phyloP scores from a whole-genome alignment of 2,113 vertebrate genomes.

The Regulus satrapa region DNA sequence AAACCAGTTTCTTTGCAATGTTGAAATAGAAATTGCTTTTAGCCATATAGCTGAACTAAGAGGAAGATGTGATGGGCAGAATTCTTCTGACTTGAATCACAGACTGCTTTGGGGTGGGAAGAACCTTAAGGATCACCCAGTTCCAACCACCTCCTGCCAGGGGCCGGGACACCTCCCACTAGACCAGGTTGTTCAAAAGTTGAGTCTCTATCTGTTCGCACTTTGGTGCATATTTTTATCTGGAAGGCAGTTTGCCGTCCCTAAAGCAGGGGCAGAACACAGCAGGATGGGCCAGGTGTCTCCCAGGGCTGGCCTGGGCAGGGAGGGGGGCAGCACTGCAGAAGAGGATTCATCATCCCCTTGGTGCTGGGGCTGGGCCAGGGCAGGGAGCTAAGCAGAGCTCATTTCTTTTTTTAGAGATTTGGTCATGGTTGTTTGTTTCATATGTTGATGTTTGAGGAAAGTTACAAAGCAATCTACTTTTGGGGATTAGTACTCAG shows the following conservation, averaged over 20 bases:
- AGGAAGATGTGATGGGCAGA: fast-evolving
- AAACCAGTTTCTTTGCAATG: neutral
- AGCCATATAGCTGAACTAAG: neutral
- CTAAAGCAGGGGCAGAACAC: neutral
- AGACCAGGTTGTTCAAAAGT: neutral
- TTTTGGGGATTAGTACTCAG: neutral
- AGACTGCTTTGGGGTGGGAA: neutral
- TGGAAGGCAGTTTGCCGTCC: neutral
- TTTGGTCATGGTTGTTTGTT: neutral
- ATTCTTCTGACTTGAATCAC: neutral
- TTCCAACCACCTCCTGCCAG: neutral
- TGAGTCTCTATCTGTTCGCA: fast-evolving
- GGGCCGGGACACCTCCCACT: neutral
- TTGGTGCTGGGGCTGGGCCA: neutral
- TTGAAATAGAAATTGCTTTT: neutral
- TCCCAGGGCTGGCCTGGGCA: neutral
- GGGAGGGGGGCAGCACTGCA: neutral
- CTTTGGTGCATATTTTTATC: neutral
- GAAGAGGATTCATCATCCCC: neutral
- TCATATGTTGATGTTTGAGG: neutral
- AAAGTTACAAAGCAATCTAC: neutral
- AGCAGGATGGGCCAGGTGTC: fast-evolving
- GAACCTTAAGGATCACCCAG: neutral
- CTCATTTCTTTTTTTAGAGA: neutral
- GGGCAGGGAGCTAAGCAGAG: neutral